Base-by-base conservation (phyloP, 2,113 vertebrate species). In the Cygnus buccinator region DNA sequence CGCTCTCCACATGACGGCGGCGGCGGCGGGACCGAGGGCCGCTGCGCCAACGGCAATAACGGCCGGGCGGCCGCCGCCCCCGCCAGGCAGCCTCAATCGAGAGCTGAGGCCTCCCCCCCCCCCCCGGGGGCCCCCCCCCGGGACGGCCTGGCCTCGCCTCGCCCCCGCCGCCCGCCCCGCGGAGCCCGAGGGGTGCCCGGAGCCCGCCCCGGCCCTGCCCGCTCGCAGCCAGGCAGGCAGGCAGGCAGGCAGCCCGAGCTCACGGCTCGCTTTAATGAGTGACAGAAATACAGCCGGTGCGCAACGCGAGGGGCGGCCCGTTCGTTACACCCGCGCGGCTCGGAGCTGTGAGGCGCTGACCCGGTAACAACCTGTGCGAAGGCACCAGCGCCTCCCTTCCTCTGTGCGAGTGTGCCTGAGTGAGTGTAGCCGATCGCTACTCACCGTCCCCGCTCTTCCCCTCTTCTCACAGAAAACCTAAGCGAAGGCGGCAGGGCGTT, bases 81-180 rank as follows among this genome's bases (percentile, higher is more conserved):
- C 76, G 31, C 39, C 79, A 77, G 93, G 39, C 89, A 18, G 58
- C 79, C 83, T 72, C 89, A 92, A 59, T 92, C 58, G 94, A 95
- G 15, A 59, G 66, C 91, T 19, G 82, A 93, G 54, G 46, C 72
- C 31, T 14, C 72, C 73, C 37, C 77, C 75, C 73, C 17, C 83
- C 93, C 39, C 39, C 37, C 77, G 23, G 84, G 58, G 75, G 70
- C 23, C 58, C 17, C 43, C 43, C 43, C 16, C 16, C 71, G 18
- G 29, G 33, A 28, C 89, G 90, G 23, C 28, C 70, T 21, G 77
- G 5, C 52, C 79, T 26, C 71, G n/a, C 28, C 79, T 26, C 71
- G n/a, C 28, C 90, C 89, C 94, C 79, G 76, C 95, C 91, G 33
- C 43, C 55, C 57, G 14, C 52, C 46, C 11, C 43, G 46, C 46